Evolutionary conservation across 2,888 invertebrate genomes (phyloP).

Genomic region (Callimorpha dominula): DNA sequence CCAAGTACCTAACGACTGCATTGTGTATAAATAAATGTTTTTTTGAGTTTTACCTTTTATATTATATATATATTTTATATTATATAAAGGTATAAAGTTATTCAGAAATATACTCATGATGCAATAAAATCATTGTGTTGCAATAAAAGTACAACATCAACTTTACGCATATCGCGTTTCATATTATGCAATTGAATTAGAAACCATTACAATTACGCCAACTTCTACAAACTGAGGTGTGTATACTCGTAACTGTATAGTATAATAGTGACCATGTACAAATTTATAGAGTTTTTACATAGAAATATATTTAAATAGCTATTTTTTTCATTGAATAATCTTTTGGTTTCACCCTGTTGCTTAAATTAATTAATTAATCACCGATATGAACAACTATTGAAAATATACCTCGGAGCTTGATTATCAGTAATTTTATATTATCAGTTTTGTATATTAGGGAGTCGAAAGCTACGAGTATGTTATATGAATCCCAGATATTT

Average conservation of each 20-base stretch:
- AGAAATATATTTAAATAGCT: no score
- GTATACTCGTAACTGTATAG: background rate
- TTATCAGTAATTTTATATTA: no score
- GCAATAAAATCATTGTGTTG: conserved; percentile 14
- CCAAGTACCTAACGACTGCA: background rate
- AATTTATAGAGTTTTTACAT: background rate
- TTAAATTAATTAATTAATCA: no score
- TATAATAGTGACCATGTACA: background rate
- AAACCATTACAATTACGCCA: conserved; percentile 36
- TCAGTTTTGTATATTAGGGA: no score
- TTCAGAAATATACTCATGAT: background rate
- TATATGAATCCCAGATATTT: no score
- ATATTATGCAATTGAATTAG: conserved; percentile 34
- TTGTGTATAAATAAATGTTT: background rate
- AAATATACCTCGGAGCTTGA: no score
- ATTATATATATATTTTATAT: no score
- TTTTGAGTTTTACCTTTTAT: background rate
- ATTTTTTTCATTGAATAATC: no score
- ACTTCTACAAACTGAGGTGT: background rate
- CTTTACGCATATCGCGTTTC: conserved; percentile 24
- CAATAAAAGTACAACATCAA: conserved; percentile 10
- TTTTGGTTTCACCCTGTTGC: no score
- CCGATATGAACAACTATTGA: no score
- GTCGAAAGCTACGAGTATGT: no score
- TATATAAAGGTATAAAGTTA: background rate